phyloP scores from a whole-genome alignment of 2,888 invertebrate species.

The Eulithis testata region DNA sequence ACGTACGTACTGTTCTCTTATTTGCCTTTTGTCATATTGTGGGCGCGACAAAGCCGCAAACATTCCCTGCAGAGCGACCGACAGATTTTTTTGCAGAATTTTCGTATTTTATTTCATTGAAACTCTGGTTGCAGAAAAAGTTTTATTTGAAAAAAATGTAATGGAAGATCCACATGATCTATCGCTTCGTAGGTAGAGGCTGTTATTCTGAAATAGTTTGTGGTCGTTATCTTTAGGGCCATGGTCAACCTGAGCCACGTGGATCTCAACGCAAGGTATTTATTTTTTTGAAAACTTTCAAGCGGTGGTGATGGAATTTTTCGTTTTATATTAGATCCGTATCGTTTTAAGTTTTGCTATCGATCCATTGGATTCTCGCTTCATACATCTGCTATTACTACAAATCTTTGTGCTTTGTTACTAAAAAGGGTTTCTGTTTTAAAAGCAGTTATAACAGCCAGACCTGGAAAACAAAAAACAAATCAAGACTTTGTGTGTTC shows the following conservation, averaged over 20 bases:
- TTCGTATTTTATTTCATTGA: slow-evolving; percentile 79
- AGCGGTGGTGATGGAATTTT: too few relatives aligned
- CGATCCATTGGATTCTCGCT: too few relatives aligned
- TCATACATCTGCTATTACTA: too few relatives aligned
- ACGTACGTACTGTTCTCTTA: slow-evolving; percentile 76
- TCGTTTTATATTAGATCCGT: too few relatives aligned
- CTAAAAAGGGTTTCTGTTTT: too few relatives aligned
- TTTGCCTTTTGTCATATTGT: slow-evolving; percentile 82
- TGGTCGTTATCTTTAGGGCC: slow-evolving; percentile 49
- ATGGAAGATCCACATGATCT: slow-evolving; percentile 78
- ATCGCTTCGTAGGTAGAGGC: slow-evolving; percentile 67
- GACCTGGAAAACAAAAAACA: not conserved
- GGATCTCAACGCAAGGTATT: slow-evolving; percentile 54
- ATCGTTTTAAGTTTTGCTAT: too few relatives aligned
- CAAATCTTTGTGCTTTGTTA: too few relatives aligned
- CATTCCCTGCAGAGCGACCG: slow-evolving; percentile 79
- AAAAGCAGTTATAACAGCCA: too few relatives aligned
- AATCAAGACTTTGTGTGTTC: slow-evolving; percentile 11
- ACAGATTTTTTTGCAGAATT: slow-evolving; percentile 71
- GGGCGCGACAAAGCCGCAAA: slow-evolving; percentile 84
- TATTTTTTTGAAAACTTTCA: not conserved
- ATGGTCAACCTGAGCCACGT: slow-evolving; percentile 43
- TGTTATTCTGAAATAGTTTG: slow-evolving; percentile 67
- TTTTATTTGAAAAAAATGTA: slow-evolving; percentile 64
- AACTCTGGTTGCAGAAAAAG: slow-evolving; percentile 65